These are phyloP conservation scores for Keiferia lycopersicella DNA, from an alignment of 2,888 invertebrate genomes.

Conservation along the genomic window DNA sequence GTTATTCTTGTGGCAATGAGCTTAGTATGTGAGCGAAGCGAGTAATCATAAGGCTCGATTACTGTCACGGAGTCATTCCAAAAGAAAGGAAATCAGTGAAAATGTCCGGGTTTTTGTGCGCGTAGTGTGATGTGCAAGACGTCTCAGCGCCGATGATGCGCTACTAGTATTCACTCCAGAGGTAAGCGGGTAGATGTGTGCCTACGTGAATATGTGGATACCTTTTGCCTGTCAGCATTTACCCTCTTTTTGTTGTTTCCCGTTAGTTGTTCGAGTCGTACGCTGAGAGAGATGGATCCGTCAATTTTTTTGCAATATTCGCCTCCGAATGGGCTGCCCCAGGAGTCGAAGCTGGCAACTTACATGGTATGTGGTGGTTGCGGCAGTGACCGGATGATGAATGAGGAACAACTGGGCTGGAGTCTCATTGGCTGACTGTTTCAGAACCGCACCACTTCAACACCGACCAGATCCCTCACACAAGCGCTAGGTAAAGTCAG, in stretches of 20 bases:
- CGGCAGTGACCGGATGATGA: not conserved
- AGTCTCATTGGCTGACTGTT: slow-evolving; percentile 37
- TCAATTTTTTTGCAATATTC: slow-evolving; percentile 84
- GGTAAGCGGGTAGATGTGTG: slow-evolving; percentile 31
- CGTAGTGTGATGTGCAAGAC: slow-evolving; percentile 43
- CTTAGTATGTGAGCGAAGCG: slow-evolving; percentile 35
- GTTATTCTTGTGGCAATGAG: slow-evolving; percentile 36
- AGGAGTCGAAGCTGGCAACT: slow-evolving; percentile 92
- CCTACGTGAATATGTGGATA: not conserved
- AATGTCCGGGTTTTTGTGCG: slow-evolving; percentile 40
- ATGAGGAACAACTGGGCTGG: not conserved
- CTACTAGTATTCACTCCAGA: slow-evolving; percentile 40
- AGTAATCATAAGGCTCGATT: slow-evolving; percentile 44
- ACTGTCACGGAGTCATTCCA: slow-evolving; percentile 38
- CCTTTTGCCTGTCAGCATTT: not conserved
- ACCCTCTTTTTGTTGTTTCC: slow-evolving; percentile 29
- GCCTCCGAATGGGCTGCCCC: slow-evolving; percentile 87
- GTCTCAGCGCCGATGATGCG: not conserved
- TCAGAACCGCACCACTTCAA: slow-evolving; percentile 63
- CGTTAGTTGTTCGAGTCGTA: slow-evolving; percentile 50
- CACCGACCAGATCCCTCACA: slow-evolving; percentile 56
- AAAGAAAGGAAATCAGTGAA: slow-evolving; percentile 38
- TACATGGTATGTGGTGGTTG: slow-evolving; percentile 84
- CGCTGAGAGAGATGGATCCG: slow-evolving; percentile 84
- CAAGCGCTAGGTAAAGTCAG: slow-evolving; percentile 62